Percentiles rank a stretch among this genome's conserved stretches.
These are phyloP conservation scores for Aporrectodea caliginosa DNA, from an alignment of 1,140 invertebrate species.

Conservation along the genomic window DNA sequence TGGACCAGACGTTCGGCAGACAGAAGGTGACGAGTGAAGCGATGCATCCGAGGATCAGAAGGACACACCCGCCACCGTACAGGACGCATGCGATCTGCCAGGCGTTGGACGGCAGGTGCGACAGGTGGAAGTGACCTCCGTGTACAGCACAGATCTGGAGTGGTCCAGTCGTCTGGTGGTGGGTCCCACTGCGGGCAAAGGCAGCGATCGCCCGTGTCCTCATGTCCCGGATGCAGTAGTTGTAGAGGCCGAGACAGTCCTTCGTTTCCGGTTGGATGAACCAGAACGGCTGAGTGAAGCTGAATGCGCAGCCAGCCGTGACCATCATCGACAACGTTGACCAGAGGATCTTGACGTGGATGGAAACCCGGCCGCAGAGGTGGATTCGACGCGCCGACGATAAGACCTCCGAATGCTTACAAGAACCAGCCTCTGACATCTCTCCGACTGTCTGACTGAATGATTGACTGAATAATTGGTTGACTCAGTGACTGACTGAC, in stretches of 20 bases:
- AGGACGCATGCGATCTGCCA: conserved; percentile 50
- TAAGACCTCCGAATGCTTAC: background rate
- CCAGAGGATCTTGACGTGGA: conserved; percentile 46
- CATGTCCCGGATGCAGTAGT: conserved; percentile 34
- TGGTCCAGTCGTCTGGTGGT: background rate
- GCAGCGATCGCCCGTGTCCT: conserved; percentile 12
- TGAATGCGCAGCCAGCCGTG: conserved; percentile 41
- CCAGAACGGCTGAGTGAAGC: conserved; percentile 51
- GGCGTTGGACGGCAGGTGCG: conserved; percentile 42
- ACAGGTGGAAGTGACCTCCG: conserved; percentile 41
- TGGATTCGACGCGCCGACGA: background rate
- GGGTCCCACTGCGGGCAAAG: background rate
- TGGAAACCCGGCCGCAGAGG: conserved; percentile 22
- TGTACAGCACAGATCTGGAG: conserved; percentile 43
- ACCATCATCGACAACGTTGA: conserved; percentile 48
- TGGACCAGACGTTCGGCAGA: conserved; percentile 35
- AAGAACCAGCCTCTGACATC: background rate
- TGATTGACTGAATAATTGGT: too few relatives aligned
- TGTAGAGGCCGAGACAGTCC: conserved; percentile 45
- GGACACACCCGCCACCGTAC: conserved; percentile 47
- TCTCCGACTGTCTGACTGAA: too few relatives aligned
- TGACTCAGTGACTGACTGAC: too few relatives aligned
- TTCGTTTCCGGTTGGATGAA: conserved; percentile 40
- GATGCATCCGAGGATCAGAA: conserved; percentile 41
- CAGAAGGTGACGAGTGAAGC: conserved; percentile 39